Conservation (phyloP, 2,113 vertebrate species). For the Pseudorectes ferrugineus region DNA sequence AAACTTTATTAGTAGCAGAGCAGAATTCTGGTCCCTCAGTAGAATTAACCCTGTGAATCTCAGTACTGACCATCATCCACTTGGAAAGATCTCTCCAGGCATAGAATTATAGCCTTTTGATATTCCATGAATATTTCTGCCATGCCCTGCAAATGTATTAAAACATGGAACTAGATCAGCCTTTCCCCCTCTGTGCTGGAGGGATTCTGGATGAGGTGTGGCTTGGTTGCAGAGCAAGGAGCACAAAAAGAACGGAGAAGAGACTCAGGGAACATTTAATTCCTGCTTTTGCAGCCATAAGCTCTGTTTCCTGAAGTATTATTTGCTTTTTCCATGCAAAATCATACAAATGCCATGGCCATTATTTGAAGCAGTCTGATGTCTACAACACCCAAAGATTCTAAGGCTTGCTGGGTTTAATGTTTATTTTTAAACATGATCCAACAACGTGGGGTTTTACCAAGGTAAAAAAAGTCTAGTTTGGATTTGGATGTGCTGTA, state of each 20-base stretch:
- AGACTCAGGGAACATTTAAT: not conserved
- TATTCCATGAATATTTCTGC: not conserved
- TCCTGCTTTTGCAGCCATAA: not conserved
- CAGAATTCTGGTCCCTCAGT: not conserved
- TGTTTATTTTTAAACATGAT: not conserved
- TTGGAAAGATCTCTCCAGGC: not conserved
- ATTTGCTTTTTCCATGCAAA: not conserved
- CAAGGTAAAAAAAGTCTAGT: not conserved
- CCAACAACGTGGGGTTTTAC: not conserved
- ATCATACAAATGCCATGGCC: not conserved
- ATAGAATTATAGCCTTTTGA: not conserved
- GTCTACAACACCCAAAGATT: not conserved
- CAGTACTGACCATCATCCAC: too few species aligned
- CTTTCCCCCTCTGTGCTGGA: not conserved
- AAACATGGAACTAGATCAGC: not conserved
- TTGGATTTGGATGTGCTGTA: not conserved
- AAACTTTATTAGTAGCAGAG: not conserved
- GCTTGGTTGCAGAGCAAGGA: not conserved
- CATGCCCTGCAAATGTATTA: not conserved
- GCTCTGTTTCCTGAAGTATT: not conserved
- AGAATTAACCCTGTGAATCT: not conserved
- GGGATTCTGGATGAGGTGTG: not conserved
- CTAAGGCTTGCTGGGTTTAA: not conserved
- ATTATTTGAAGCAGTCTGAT: not conserved
- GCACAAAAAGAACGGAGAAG: not conserved